Conservation (phyloP, 2,113 vertebrate genomes). For the Ardeotis arabs region DNA sequence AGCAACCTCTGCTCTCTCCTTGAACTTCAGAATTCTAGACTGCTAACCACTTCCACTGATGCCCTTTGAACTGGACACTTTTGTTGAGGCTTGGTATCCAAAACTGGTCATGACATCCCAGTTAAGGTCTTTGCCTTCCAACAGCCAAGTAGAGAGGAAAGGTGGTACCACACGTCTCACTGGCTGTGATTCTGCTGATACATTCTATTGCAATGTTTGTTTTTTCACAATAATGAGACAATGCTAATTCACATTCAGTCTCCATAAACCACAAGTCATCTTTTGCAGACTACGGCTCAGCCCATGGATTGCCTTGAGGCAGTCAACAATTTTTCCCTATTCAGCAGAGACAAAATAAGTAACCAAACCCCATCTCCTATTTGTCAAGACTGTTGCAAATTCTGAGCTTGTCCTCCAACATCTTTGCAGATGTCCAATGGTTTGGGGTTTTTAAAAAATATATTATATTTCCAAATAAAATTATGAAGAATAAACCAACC, state of each 20-base stretch:
- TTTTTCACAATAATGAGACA: not conserved
- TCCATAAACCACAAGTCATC: not conserved
- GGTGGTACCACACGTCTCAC: rapidly evolving
- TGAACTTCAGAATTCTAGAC: not conserved
- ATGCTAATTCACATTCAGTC: not conserved
- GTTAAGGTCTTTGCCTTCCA: not conserved
- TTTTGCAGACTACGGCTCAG: not conserved
- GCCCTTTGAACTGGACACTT: not conserved
- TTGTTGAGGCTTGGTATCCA: not conserved
- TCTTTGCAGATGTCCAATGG: not conserved
- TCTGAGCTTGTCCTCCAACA: not conserved
- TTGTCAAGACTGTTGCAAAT: not conserved
- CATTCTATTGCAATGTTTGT: not conserved
- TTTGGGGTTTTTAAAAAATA: not conserved
- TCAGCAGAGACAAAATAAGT: not conserved
- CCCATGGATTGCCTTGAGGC: not conserved
- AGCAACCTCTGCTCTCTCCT: not conserved
- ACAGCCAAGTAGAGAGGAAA: not conserved
- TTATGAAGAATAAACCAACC: not conserved
- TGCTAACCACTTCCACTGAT: not conserved
- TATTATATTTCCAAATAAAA: not conserved
- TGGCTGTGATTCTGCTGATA: not conserved
- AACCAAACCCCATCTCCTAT: not conserved
- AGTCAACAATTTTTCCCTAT: not conserved
- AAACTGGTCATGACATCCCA: not conserved